Evolutionary conservation across 2,113 vertebrate species (phyloP).

Genomic region (Salvator merianae): DNA sequence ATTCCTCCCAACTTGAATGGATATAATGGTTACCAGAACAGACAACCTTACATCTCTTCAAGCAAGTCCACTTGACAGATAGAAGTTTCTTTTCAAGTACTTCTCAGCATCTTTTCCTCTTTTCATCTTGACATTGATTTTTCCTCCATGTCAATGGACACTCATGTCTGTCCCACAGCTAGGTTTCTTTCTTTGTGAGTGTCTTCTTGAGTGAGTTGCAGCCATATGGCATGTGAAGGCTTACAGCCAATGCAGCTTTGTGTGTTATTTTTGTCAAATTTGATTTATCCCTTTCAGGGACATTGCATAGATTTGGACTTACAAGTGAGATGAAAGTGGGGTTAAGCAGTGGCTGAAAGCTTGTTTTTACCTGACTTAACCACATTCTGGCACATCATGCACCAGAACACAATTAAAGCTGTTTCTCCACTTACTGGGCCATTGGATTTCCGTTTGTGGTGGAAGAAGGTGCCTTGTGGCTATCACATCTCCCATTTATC

Average conservation of each 20-base stretch:
- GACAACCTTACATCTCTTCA: not conserved
- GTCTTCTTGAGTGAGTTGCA: slow-evolving; percentile 5
- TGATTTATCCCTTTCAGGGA: not conserved
- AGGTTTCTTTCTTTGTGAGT: not conserved
- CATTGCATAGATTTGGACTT: no score
- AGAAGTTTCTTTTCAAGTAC: not conserved
- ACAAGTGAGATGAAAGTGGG: no score
- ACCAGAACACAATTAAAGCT: no score
- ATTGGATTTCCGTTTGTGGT: no score
- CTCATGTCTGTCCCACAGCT: slow-evolving; percentile 14
- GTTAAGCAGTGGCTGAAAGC: no score
- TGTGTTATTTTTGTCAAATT: not conserved
- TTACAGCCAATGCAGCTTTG: not conserved
- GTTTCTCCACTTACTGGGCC: no score
- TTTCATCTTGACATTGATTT: not conserved
- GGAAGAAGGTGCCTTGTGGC: no score
- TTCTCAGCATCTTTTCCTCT: not conserved
- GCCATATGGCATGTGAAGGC: not conserved
- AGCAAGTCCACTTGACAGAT: not conserved
- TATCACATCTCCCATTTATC: no score
- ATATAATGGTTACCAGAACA: slow-evolving; percentile 1
- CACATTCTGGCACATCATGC: no score
- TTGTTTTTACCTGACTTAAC: no score
- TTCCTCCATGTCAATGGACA: slow-evolving; percentile 14
- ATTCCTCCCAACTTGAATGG: slow-evolving; percentile 8